These are phyloP conservation scores for Agrotis segetum DNA, from an alignment of 2,888 invertebrate species.

Conservation along the genomic window DNA sequence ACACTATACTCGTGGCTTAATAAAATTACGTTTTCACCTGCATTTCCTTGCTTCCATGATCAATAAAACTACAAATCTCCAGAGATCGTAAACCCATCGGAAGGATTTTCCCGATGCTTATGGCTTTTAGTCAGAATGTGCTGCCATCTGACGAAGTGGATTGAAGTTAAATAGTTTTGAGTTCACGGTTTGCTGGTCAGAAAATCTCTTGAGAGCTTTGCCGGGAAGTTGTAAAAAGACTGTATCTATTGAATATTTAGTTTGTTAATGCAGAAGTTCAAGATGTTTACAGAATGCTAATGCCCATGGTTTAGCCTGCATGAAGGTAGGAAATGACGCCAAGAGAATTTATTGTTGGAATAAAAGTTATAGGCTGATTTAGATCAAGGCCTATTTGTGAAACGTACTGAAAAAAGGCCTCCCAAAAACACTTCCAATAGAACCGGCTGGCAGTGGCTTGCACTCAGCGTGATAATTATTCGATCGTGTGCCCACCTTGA, in stretches of 20 bases:
- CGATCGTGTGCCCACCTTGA: no score
- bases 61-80: conserved; percentile 10
- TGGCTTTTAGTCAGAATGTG: conserved; percentile 25
- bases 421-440: no score
- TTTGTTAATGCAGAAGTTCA: neutral
- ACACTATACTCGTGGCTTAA: neutral
- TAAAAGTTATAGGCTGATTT: neutral
- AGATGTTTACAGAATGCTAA: neutral
- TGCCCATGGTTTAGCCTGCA: neutral
- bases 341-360: neutral
- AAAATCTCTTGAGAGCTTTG: conserved; percentile 20
- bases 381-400: neutral
- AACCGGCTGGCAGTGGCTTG: no score
- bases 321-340: neutral
- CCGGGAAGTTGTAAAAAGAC: conserved; percentile 22
- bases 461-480: no score
- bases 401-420: no score
- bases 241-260: neutral
- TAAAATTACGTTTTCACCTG: conserved; percentile 15
- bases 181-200: conserved; percentile 27
- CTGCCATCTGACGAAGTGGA: conserved; percentile 40
- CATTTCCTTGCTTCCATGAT: conserved; percentile 4
- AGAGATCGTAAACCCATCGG: conserved; percentile 35
- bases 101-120: conserved; percentile 26
- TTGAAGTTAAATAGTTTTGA: conserved; percentile 41